Base-by-base conservation (phyloP, 2,113 vertebrate genomes). In the Willisornis vidua region DNA sequence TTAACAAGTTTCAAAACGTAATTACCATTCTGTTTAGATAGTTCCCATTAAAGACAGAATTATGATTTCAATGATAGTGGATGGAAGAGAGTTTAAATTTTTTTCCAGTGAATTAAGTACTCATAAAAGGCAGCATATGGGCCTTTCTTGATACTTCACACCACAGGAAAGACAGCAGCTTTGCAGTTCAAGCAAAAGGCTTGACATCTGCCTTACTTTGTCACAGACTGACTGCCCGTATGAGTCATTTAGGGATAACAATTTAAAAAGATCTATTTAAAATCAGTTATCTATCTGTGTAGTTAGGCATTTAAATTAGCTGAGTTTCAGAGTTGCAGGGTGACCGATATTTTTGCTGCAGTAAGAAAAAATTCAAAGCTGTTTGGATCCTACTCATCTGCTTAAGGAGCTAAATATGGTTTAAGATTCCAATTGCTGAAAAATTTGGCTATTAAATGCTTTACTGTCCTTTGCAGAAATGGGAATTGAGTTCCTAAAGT, bases 151-250 rank as follows among this genome's bases (percentile, higher is more conserved):
- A 13, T 87, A 18, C 54, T 91, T 91, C 71, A 51, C 77, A 89
- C 93, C 46, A 22, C 61, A 82, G 70, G 85, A 88, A 86, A 93
- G 75, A 83, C 87, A 89, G 41, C 74, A 76, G 66, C 66, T 87
- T 96, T 94, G 54, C 87, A 82, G 76, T 82, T 95, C 76, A 83
- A 66, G 74, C 29, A 62, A 85, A 89, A 94, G 81, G 58, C 62
- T 95, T 85, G 91, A 94, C 81, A 87, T 96, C 84, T 96, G 91
- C 85, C 67, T 86, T 28, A 31, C 72, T 91, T 89, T 93, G 74
- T 76, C 94, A 90, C 71, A 89, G 67, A 70, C n/a, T 92, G 54
- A 79, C 62, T 91, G 89, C 16, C 46, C 14, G 14, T 62, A 9
- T 77, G 90, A 96, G 71, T 91, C 75, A 80, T 90, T 90, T 88